Conservation (phyloP, 2,797 vertebrate genomes). For the Myotis planiceps region DNA sequence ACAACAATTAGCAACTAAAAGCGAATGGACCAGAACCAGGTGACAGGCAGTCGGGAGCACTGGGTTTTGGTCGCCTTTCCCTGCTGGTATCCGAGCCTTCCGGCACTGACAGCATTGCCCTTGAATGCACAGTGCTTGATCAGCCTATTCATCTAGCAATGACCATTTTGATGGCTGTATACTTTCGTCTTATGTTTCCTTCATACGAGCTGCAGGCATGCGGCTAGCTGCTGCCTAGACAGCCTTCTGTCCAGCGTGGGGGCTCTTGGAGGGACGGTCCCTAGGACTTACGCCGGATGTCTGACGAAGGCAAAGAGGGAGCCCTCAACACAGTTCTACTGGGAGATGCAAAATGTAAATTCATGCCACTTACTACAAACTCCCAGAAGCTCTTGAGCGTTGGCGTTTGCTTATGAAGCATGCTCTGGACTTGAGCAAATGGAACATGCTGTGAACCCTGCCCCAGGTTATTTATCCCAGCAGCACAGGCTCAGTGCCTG, state of each 20-base stretch:
- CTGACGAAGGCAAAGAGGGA: neutral
- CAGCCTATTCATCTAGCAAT: conserved; percentile 41
- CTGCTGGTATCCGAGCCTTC: neutral
- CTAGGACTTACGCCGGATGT: neutral
- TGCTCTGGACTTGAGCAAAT: conserved; percentile 42
- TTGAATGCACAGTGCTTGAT: neutral
- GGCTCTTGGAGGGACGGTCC: neutral
- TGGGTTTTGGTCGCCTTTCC: neutral
- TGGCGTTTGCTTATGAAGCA: conserved; percentile 53
- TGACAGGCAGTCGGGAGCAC: neutral
- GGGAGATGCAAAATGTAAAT: conserved; percentile 1
- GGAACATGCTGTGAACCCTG: neutral
- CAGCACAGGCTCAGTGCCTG: neutral
- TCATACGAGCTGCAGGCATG: neutral
- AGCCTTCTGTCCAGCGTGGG: neutral
- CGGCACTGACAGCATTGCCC: neutral
- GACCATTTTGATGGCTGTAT: neutral
- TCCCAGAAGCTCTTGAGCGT: neutral
- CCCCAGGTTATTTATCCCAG: conserved; percentile 40
- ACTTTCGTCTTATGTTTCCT: neutral
- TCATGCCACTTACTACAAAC: neutral
- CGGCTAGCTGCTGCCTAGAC: neutral
- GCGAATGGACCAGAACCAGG: neutral
- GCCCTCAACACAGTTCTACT: neutral
- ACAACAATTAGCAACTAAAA: conserved; percentile 3